Evolutionary conservation across 2,888 invertebrate species (phyloP).

Genomic region (Netelia virgata): DNA sequence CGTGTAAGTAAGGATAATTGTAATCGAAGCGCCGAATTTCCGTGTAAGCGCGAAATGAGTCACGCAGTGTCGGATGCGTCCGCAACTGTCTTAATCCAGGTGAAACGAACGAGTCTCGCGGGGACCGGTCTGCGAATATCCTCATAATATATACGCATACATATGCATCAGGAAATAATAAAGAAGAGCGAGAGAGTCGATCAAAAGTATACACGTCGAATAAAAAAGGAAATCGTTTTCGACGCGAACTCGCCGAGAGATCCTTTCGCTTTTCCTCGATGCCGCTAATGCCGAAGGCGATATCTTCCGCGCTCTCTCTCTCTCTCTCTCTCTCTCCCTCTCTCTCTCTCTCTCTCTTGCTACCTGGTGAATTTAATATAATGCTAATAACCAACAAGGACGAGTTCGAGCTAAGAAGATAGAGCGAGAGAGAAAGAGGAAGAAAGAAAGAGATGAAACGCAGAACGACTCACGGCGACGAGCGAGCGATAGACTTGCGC

Average conservation of each 20-base stretch:
- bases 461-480: slow-evolving; percentile 31
- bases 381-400: slow-evolving; percentile 65
- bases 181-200: slow-evolving; percentile 29
- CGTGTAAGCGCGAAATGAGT: too few species aligned
- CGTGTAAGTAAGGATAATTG: background rate
- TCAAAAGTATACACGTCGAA: slow-evolving; percentile 26
- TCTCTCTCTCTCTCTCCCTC: background rate
- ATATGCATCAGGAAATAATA: slow-evolving; percentile 50
- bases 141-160: background rate
- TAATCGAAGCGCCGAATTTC: background rate
- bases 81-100: too few species aligned
- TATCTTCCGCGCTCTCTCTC: slow-evolving; percentile 28
- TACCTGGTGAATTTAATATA: slow-evolving; percentile 54
- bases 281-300: slow-evolving; percentile 43
- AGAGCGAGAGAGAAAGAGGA: slow-evolving; percentile 47
- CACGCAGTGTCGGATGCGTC: background rate
- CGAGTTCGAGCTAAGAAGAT: slow-evolving; percentile 30
- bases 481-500: slow-evolving; percentile 40
- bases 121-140: background rate
- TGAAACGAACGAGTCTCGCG: too few species aligned
- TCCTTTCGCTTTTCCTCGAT: slow-evolving; percentile 65
- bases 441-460: slow-evolving; percentile 49
- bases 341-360: background rate
- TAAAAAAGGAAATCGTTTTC: slow-evolving; percentile 51
- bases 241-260: slow-evolving; percentile 36